Evolutionary conservation across 1,140 invertebrate genomes (phyloP).

Genomic region (Limonius californicus): DNA sequence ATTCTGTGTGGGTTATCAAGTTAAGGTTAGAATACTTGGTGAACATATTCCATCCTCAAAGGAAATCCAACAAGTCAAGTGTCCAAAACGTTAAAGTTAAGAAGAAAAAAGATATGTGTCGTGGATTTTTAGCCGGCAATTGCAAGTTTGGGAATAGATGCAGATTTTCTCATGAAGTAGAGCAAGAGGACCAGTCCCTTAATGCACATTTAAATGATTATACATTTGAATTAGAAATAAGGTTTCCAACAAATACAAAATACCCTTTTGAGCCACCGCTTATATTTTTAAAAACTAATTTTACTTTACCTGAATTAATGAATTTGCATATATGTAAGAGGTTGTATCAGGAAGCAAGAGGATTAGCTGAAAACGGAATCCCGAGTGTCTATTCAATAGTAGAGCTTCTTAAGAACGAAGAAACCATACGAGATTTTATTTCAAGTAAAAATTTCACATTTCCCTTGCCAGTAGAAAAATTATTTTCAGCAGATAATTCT

Average conservation of each 20-base stretch:
- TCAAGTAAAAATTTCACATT: conserved; percentile 56
- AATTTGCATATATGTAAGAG: conserved; percentile 60
- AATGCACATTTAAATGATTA: conserved; percentile 40
- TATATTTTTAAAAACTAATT: conserved; percentile 61
- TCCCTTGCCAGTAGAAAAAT: conserved; percentile 45
- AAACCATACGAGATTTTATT: conserved; percentile 58
- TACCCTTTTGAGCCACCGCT: conserved; percentile 70
- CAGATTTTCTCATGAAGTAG: conserved; percentile 64
- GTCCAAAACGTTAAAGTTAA: conserved; percentile 45
- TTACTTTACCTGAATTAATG: conserved; percentile 55
- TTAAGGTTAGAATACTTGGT: conserved; percentile 65
- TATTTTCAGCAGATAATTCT: conserved; percentile 41
- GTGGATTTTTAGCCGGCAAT: conserved; percentile 63
- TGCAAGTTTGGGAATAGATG: conserved; percentile 69
- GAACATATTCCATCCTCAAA: conserved; percentile 56
- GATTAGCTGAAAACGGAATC: conserved; percentile 59
- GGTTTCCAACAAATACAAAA: conserved; percentile 63
- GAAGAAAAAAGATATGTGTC: conserved; percentile 61
- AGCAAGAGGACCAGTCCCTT: conserved; percentile 44
- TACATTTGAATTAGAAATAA: conserved; percentile 65
- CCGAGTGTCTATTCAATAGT: conserved; percentile 66
- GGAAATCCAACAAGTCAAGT: conserved; percentile 26
- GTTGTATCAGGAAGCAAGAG: conserved; percentile 60
- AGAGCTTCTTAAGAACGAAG: conserved; percentile 65
- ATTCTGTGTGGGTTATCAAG: conserved; percentile 63